A percentile compares a stretch with the other conserved stretches of the same genome.
Conservation (phyloP, 2,113 vertebrate genomes). For the Acanthochromis polyacanthus region DNA sequence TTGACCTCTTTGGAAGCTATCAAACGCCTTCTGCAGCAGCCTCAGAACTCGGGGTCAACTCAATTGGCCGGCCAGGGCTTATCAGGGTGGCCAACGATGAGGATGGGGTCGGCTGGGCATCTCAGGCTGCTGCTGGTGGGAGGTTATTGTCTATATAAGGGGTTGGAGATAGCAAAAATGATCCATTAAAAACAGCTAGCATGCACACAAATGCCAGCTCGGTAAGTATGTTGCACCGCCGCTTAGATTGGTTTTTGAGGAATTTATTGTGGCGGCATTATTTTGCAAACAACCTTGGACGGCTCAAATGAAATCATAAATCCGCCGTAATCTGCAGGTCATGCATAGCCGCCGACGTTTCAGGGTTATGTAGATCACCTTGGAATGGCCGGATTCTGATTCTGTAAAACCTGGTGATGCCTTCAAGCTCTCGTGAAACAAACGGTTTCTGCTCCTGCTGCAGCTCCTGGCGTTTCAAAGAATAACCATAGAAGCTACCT, state of each 20-base stretch:
- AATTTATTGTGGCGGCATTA: slow-evolving; percentile 34
- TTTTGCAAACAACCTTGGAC: slow-evolving; percentile 43
- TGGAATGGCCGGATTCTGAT: slow-evolving; percentile 34
- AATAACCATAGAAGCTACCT: neutral
- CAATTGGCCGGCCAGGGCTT: slow-evolving; percentile 41
- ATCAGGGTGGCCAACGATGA: slow-evolving; percentile 36
- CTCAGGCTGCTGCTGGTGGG: neutral
- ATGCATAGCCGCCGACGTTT: slow-evolving; percentile 24
- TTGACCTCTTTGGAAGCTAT: slow-evolving; percentile 46
- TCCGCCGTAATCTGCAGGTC: slow-evolving; percentile 33
- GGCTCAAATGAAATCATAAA: slow-evolving; percentile 45
- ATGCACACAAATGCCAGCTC: neutral
- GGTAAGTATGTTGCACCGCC: slow-evolving; percentile 7
- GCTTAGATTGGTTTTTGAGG: slow-evolving; percentile 24
- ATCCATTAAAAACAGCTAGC: slow-evolving; percentile 7
- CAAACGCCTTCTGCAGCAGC: neutral
- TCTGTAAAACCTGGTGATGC: slow-evolving; percentile 28
- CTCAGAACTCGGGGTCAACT: slow-evolving; percentile 50
- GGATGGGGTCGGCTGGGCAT: slow-evolving; percentile 19
- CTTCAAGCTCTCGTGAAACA: neutral
- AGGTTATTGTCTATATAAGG: neutral
- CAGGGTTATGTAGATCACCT: slow-evolving; percentile 44
- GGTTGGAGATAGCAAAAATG: neutral
- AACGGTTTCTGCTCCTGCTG: neutral
- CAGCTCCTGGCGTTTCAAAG: slow-evolving; percentile 3